Conservation (phyloP, 2,113 vertebrate genomes). For the Hiodon alosoides region DNA sequence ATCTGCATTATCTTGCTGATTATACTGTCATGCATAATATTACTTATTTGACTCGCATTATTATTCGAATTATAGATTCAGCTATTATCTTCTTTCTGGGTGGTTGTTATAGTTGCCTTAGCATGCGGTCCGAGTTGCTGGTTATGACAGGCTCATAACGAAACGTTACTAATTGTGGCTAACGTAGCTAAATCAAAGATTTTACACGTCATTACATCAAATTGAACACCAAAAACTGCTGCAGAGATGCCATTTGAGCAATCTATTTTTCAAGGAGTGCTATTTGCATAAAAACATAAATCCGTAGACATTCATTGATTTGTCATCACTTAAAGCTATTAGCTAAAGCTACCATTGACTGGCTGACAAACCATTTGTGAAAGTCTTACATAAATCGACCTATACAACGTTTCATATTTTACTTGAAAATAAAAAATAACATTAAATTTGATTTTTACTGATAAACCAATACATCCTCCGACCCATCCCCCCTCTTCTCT, state of each 20-base stretch:
- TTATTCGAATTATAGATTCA: background rate
- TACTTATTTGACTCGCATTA: slow-evolving; percentile 9
- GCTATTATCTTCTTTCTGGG: background rate
- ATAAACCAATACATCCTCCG: slow-evolving; percentile 11
- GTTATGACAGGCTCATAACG: background rate
- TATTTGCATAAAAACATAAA: slow-evolving; percentile 1
- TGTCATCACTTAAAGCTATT: background rate
- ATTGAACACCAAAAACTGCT: slow-evolving; percentile 8
- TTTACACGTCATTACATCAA: slow-evolving; percentile 1
- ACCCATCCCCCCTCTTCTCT: slow-evolving; percentile 30
- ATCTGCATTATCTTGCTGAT: slow-evolving; percentile 3
- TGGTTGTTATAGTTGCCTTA: background rate
- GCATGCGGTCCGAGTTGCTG: background rate
- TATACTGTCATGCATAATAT: slow-evolving; percentile 12
- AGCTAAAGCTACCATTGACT: background rate
- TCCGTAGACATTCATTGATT: slow-evolving; percentile 4
- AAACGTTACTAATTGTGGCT: background rate
- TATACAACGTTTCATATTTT: slow-evolving; percentile 2
- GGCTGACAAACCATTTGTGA: background rate
- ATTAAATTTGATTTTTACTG: background rate
- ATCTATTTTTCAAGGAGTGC: slow-evolving; percentile 13
- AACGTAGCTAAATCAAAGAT: background rate
- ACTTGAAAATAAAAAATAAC: background rate
- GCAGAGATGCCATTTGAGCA: slow-evolving; percentile 12
- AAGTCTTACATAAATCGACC: background rate